These are phyloP conservation scores for Albula glossodonta DNA, from an alignment of 2,113 vertebrate species.

Conservation along the genomic window DNA sequence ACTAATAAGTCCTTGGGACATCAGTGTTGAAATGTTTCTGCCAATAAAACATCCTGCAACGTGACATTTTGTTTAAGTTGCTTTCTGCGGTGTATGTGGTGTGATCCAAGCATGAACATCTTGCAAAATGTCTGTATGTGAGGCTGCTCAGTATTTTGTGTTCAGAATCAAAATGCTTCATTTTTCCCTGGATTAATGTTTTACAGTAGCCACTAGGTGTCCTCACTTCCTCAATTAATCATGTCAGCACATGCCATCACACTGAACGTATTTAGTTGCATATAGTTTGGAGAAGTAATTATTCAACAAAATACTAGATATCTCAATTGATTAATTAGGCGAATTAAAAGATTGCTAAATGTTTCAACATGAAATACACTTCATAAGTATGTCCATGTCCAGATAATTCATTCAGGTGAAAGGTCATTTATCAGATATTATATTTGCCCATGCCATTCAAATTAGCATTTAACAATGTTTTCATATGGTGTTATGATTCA, in stretches of 20 bases:
- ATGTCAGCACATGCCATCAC: neutral
- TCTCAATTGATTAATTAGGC: conserved; percentile 51
- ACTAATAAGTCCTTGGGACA: conserved; percentile 50
- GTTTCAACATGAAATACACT: too few species aligned
- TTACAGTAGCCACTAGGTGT: neutral
- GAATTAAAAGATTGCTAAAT: too few species aligned
- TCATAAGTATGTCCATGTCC: too few species aligned
- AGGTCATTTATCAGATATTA: too few species aligned
- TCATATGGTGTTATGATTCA: neutral
- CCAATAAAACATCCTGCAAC: conserved; percentile 41
- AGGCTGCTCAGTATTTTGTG: too few species aligned
- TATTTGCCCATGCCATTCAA: too few species aligned
- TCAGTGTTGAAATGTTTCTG: neutral
- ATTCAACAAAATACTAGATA: conserved; percentile 56
- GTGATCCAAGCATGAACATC: too few species aligned
- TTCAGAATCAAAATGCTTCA: too few species aligned
- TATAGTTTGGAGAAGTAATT: neutral
- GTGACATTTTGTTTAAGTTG: conserved; percentile 10
- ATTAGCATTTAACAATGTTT: neutral
- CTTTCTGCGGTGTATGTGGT: too few species aligned
- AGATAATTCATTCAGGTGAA: too few species aligned
- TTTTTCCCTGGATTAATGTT: too few species aligned
- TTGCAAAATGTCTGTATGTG: too few species aligned
- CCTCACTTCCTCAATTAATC: neutral
- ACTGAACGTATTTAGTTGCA: neutral